Percentiles rank a stretch among this genome's conserved stretches.
Conservation (phyloP, 2,888 invertebrate genomes). For the Tetragonisca angustula region DNA sequence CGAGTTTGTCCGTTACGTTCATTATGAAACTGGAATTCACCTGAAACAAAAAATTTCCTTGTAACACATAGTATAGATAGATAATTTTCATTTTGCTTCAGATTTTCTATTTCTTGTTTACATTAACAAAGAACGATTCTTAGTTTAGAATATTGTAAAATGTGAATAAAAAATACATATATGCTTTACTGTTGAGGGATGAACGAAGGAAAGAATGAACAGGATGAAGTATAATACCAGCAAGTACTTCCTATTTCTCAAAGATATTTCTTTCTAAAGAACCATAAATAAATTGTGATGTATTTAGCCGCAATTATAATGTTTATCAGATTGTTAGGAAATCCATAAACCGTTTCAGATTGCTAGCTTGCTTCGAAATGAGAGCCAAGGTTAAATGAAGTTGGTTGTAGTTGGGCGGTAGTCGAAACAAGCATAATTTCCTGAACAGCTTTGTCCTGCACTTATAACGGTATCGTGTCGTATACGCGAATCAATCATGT, state of each 20-base stretch:
- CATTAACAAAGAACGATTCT: background rate
- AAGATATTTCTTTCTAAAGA: conserved; percentile 58
- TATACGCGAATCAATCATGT: conserved; percentile 5
- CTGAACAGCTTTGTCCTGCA: conserved; percentile 24
- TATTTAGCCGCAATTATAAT: conserved; percentile 66
- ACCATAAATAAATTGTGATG: conserved; percentile 68
- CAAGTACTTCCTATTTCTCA: conserved; percentile 73
- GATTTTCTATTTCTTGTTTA: background rate
- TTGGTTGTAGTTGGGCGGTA: conserved; percentile 15
- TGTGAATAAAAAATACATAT: background rate
- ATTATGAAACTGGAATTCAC: conserved; percentile 80
- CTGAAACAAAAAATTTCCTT: conserved; percentile 69
- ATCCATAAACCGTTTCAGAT: conserved; percentile 56
- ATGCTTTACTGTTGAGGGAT: background rate
- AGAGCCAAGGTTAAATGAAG: conserved; percentile 64
- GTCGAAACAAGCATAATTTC: conserved; percentile 50
- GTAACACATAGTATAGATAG: background rate
- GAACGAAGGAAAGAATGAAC: background rate
- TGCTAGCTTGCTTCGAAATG: conserved; percentile 47
- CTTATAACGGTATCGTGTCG: conserved; percentile 49
- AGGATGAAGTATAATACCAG: conserved; percentile 57
- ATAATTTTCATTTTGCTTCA: background rate
- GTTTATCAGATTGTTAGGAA: conserved; percentile 65
- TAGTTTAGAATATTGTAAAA: background rate
- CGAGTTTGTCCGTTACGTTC: conserved; percentile 65